Percentiles rank a stretch among this genome's conserved stretches.
Evolutionary conservation across 2,888 invertebrate genomes (phyloP).

Genomic region (Tinea trinotella): DNA sequence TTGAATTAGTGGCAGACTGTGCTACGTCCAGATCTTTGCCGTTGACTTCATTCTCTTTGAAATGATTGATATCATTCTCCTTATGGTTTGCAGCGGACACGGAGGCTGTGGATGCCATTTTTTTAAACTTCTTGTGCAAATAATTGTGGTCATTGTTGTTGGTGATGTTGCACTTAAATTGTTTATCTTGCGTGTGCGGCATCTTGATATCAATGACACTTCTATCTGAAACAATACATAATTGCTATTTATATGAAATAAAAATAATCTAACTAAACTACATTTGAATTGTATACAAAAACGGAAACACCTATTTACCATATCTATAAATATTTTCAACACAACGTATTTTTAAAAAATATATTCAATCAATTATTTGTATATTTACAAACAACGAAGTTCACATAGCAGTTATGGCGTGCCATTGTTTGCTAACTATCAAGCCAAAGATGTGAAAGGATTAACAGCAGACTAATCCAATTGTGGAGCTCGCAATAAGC

Average conservation of each 20-base stretch:
- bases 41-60: conserved; percentile 34
- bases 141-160: conserved; percentile 80
- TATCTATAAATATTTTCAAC: too few species aligned
- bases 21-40: conserved; percentile 27
- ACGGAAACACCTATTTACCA: too few species aligned
- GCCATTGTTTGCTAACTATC: too few species aligned
- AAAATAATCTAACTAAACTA: background rate
- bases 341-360: too few species aligned
- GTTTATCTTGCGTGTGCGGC: conserved; percentile 67
- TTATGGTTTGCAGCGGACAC: conserved; percentile 47
- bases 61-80: conserved; percentile 44
- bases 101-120: conserved; percentile 78
- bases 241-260: conserved; percentile 1
- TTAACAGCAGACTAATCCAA: conserved; percentile 3
- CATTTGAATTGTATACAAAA: too few species aligned
- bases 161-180: conserved; percentile 59
- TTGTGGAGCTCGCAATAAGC: conserved; percentile 3
- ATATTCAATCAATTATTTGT: too few species aligned
- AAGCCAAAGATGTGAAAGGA: conserved; percentile 1
- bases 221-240: conserved; percentile 47
- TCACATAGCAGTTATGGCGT: too few species aligned
- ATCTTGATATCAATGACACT: conserved; percentile 56
- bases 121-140: conserved; percentile 94
- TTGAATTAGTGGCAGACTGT: conserved; percentile 42
- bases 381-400: too few species aligned